Base-by-base conservation (phyloP, 2,113 vertebrate species). In the Myotis yumanensis region DNA sequence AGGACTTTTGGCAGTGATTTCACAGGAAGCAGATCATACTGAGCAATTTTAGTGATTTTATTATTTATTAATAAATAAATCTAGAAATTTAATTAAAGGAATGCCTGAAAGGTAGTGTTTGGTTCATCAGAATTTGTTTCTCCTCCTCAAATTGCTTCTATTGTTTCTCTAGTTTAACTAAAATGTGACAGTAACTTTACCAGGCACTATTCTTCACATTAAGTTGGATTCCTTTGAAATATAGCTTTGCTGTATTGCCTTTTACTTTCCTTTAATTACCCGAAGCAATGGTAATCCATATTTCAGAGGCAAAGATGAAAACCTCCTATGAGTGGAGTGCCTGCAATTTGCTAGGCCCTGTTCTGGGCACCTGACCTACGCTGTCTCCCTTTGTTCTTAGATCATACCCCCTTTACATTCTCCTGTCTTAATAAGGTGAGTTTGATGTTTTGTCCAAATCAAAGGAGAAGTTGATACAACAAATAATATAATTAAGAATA, bases 121-220 rank as follows among this genome's bases (percentile, higher is more conserved):
- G 59, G 10, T 81, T 30, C 15, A 81, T 91, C 90, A 76, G 11
- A 3, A 94, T 84, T 94, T 94, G 37, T 11, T 83, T 62, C 15
- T 68, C 14, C 3, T 93, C 32, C 28, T 96, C 35, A 87, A 88
- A 69, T 79, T 64, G 14, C 3, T 40, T 86, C 25, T 54, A 3
- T 32, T 57, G 46, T 81, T 95, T 91, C 71, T 87, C 17, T 84
- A 68, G 30, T 69, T 93, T 81, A 87, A 88, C 37, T 68, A 90
- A 76, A 85, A 80, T 52, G 32, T 81, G 20, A 69, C 7, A 80
- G 5, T 52, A 54, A 23, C n/a, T 54, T 87, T 59, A 54, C 2
- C 28, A 91, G 52, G 80, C 3, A 89, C 16, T 48, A 6, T 28
- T 7, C 16, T 62, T 88, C 22, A 77, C 5, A 80, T 40, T 90